Evolutionary conservation across 1,140 invertebrate genomes (phyloP).

Genomic region (Scaptomyza pallida): DNA sequence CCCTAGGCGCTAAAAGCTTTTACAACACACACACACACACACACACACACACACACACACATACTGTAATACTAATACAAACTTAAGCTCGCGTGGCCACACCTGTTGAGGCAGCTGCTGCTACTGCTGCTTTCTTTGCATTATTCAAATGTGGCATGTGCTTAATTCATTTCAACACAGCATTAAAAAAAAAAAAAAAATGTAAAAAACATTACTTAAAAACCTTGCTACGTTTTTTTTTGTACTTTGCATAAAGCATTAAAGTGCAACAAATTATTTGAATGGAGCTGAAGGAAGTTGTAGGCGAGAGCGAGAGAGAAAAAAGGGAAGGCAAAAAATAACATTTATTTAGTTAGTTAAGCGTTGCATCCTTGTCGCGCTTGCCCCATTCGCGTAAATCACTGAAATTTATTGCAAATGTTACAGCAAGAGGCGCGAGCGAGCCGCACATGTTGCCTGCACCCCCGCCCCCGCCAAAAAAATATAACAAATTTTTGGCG

Average conservation of each 20-base stretch:
- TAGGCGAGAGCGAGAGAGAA: conserved; percentile 14
- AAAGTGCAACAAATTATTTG: conserved; percentile 70
- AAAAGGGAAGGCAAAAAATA: conserved; percentile 56
- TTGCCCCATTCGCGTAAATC: conserved; percentile 65
- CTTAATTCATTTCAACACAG: conserved; percentile 49
- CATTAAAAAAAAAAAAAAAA: conserved; percentile 21
- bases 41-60: conserved; percentile 25
- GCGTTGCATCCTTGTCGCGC: conserved; percentile 30
- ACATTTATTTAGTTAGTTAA: conserved; percentile 76
- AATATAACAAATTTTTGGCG: conserved; percentile 72
- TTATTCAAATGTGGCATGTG: conserved; percentile 72
- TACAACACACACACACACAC: conserved; percentile 35
- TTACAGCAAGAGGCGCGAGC: conserved; percentile 71
- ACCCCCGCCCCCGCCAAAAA: no score
- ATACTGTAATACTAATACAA: conserved; percentile 5
- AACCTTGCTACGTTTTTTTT: conserved; percentile 9
- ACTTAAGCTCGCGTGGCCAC: conserved; percentile 1
- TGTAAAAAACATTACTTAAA: neutral
- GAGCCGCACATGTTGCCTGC: conserved; percentile 76
- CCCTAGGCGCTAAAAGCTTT: conserved; percentile 77
- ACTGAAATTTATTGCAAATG: conserved; percentile 73
- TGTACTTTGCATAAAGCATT: conserved; percentile 35
- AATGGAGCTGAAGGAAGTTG: neutral
- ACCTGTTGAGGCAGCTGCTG: conserved; percentile 34
- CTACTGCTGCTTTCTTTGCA: conserved; percentile 53